Evolutionary conservation across 2,888 invertebrate species (phyloP).

Genomic region (Cryptops parisi): DNA sequence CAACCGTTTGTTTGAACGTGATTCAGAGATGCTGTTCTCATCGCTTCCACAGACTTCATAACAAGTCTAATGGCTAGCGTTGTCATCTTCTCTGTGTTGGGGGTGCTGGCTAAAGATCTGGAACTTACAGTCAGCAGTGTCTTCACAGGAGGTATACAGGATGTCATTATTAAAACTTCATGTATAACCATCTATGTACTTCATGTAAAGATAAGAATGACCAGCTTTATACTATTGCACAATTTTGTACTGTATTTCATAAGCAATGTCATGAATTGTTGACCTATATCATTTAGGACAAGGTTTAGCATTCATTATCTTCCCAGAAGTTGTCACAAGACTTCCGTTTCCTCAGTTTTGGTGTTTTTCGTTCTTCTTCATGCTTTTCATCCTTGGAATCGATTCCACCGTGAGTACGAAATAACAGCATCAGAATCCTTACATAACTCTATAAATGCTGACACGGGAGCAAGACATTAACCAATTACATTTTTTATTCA

Average conservation of each 20-base stretch:
- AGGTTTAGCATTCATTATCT: slow-evolving; percentile 24
- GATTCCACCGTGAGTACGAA: slow-evolving; percentile 7
- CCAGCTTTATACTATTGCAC: no score
- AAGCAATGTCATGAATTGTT: neutral
- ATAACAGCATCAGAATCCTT: neutral
- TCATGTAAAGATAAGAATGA: no score
- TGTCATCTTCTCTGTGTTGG: slow-evolving; percentile 33
- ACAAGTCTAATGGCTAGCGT: slow-evolving; percentile 35
- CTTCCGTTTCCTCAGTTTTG: slow-evolving; percentile 24
- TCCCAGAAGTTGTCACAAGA: slow-evolving; percentile 23
- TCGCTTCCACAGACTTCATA: slow-evolving; percentile 29
- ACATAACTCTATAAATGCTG: neutral
- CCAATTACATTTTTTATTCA: neutral
- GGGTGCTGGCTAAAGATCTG: slow-evolving; percentile 33
- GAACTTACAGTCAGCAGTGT: slow-evolving; percentile 25
- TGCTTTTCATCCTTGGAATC: slow-evolving; percentile 18
- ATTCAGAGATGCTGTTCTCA: slow-evolving; percentile 24
- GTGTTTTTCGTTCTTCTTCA: slow-evolving; percentile 24
- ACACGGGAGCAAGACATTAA: no score
- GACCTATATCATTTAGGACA: slow-evolving; percentile 19
- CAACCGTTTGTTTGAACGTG: neutral
- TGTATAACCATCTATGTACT: no score
- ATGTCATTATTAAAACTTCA: no score
- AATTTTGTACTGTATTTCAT: no score
- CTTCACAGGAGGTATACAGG: slow-evolving; percentile 20